A percentile compares a stretch with the other conserved stretches of the same genome.
These are phyloP conservation scores for Psittacula derbiana DNA, from an alignment of 2,797 vertebrate species.

Conservation along the genomic window DNA sequence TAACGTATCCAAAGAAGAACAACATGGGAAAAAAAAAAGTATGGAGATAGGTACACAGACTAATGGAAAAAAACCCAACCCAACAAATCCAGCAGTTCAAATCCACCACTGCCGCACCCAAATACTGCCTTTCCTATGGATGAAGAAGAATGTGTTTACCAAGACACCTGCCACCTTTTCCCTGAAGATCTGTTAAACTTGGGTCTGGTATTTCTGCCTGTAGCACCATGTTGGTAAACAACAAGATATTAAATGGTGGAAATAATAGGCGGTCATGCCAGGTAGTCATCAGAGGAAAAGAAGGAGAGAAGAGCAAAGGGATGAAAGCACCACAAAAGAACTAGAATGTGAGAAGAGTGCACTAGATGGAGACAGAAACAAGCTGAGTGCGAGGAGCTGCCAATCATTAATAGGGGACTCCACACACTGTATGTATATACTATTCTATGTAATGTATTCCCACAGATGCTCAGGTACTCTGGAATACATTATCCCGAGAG, in stretches of 20 bases:
- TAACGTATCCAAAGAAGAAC: not conserved
- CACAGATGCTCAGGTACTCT: slow-evolving; percentile 19
- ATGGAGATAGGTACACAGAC: not conserved
- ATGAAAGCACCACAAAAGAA: slow-evolving; percentile 12
- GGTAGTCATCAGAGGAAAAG: slow-evolving; percentile 16
- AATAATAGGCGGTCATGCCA: not conserved
- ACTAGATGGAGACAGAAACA: not conserved
- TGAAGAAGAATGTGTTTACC: slow-evolving; percentile 25
- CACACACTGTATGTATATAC: not conserved
- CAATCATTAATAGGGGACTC: not conserved
- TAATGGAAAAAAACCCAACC: accelerated
- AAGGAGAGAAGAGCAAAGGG: slow-evolving; percentile 15
- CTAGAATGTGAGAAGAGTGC: slow-evolving; percentile 17
- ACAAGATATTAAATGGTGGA: slow-evolving; percentile 58
- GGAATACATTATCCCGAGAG: slow-evolving; percentile 5
- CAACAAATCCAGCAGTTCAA: not conserved
- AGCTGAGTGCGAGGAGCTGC: not conserved
- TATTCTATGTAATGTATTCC: not conserved
- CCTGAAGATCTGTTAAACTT: slow-evolving; percentile 50
- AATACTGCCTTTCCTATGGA: slow-evolving; percentile 22
- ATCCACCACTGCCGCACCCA: not conserved
- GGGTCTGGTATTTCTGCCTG: slow-evolving; percentile 42
- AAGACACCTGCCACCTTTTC: slow-evolving; percentile 34
- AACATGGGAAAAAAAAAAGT: not conserved
- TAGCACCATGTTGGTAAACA: slow-evolving; percentile 61